These are phyloP conservation scores for Cephus runcator DNA, from an alignment of 2,888 invertebrate genomes.

Conservation along the genomic window DNA sequence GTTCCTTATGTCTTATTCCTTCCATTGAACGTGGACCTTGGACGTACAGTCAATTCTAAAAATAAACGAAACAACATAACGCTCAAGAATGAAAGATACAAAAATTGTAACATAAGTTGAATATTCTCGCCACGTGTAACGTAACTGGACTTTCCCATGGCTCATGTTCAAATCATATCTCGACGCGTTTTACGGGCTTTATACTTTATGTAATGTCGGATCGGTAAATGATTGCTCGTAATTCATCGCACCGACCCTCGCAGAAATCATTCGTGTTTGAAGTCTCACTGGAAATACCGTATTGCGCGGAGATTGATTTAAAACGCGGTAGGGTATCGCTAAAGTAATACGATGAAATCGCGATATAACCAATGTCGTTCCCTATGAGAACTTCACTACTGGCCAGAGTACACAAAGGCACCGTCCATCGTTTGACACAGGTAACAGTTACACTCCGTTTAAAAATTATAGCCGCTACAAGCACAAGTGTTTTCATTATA, in stretches of 20 bases:
- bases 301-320: not conserved
- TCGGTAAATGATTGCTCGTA: not conserved
- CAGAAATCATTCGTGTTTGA: not conserved
- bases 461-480: not conserved
- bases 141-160: not conserved
- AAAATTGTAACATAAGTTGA: not conserved
- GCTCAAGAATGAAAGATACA: not conserved
- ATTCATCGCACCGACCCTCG: not conserved
- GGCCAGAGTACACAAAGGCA: not conserved
- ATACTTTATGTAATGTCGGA: not conserved
- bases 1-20: not conserved
- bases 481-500: not conserved
- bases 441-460: not conserved
- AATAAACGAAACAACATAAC: not conserved
- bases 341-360: not conserved
- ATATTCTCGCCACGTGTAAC: not conserved
- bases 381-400: not conserved
- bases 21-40: not conserved
- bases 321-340: not conserved
- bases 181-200: not conserved
- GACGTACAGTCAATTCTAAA: not conserved
- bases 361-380: not conserved
- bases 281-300: not conserved
- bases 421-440: not conserved
- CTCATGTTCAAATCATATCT: not conserved